Base-by-base conservation (phyloP, 2,113 vertebrate species). In the Accipiter cooperii region DNA sequence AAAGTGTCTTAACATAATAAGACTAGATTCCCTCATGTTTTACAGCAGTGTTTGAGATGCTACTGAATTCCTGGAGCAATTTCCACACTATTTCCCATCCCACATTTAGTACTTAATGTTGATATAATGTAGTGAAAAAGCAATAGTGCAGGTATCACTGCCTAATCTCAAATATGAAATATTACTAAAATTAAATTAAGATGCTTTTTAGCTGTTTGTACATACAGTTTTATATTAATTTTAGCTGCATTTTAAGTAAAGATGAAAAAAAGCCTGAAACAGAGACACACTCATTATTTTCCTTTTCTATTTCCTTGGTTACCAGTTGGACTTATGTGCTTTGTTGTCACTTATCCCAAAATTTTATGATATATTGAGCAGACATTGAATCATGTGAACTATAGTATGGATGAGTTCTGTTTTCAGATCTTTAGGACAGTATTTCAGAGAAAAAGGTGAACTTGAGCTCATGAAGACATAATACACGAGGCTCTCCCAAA, bases 1-100 rank as follows among this genome's bases (percentile, higher is more conserved):
- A 93, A 96, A 96, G 78, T 58, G 36, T 70, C 60, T 90, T 94
- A 95, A 87, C 84, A 89, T 94, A 96, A n/a, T 77, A 95, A 83
- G 66, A 83, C n/a, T 84, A 91, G 84, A 54, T 95, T 95, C 89
- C 91, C 94, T 89, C 20, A 93, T 93, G 88, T 78, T 87, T 90
- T 87, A 82, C 49, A 85, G 52, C 52, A 90, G 25, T 44, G 17
- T 64, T 78, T 82, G 89, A 86, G 51, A 89, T 58, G 25, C 11
- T 89, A 12, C n/a, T 63, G 49, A 91, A 77, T 77, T 95, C 51
- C 81, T 96, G 42, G 42, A 87, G 91, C 89, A 82, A 75, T 87
- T 92, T 92, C 34, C 40, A 71, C 36, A n/a, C 25, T 91, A 28
- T 63, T 61, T 88, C 29, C 40, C 65, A 80, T 33, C 11, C 34